A percentile compares a stretch with the other conserved stretches of the same genome.
Evolutionary conservation across 2,113 vertebrate species (phyloP).

Genomic region (Otolemur garnettii): DNA sequence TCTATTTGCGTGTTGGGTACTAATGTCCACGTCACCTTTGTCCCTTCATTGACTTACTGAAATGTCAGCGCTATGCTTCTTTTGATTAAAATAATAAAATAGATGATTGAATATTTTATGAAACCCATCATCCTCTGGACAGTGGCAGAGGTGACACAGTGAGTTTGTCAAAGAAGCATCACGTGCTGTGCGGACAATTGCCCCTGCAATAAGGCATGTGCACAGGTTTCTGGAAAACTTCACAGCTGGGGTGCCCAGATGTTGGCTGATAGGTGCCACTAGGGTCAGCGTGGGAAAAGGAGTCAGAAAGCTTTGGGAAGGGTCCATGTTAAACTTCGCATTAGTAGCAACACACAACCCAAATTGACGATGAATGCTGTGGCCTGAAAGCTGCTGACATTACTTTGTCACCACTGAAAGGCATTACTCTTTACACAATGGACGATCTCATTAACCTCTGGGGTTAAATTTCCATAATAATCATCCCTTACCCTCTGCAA

Average conservation of each 20-base stretch:
- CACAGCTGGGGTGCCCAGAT: not conserved
- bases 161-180: not conserved
- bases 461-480: slow-evolving; percentile 33
- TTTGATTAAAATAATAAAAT: slow-evolving; percentile 59
- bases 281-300: not conserved
- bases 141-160: not conserved
- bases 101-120: not conserved
- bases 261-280: not conserved
- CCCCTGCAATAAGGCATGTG: not conserved
- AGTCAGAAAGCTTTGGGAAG: not conserved
- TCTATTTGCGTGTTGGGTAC: not conserved
- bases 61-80: not conserved
- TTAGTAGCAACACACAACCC: not conserved
- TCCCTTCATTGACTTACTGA: not conserved
- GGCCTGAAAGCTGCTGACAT: not conserved
- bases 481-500: not conserved
- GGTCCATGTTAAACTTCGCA: not conserved
- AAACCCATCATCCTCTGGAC: not conserved
- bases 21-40: not conserved
- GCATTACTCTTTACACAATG: not conserved
- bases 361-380: not conserved
- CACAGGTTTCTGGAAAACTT: not conserved
- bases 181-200: not conserved
- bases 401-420: slow-evolving; percentile 17
- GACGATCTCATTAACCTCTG: slow-evolving; percentile 29